Conservation (phyloP, 2,797 vertebrate genomes). For the Morus bassanus region DNA sequence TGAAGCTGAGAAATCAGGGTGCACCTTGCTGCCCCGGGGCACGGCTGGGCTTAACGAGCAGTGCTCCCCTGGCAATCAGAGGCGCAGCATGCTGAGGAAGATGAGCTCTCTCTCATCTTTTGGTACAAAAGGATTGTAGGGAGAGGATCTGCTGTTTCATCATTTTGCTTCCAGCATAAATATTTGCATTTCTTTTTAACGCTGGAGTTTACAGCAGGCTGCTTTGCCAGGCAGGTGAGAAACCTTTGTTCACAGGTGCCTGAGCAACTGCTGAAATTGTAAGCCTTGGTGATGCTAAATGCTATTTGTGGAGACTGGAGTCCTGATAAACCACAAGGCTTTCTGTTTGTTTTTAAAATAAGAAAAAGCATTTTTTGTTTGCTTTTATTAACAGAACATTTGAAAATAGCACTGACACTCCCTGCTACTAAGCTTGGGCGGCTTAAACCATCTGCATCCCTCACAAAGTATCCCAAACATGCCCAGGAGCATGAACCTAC, state of each 20-base stretch:
- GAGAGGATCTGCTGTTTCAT: not conserved
- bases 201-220: not conserved
- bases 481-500: not conserved
- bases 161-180: not conserved
- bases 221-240: not conserved
- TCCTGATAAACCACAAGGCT: not conserved
- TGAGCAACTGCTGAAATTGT: not conserved
- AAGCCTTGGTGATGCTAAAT: not conserved
- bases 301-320: not conserved
- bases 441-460: not conserved
- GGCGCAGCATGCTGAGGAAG: not conserved
- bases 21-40: not conserved
- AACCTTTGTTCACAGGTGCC: not conserved
- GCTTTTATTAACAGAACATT: not conserved
- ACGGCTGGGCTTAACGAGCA: accelerated
- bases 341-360: not conserved
- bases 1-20: not conserved
- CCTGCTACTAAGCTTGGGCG: not conserved
- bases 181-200: not conserved
- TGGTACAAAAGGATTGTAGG: not conserved
- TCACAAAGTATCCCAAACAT: not conserved
- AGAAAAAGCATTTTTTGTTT: not conserved
- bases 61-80: not conserved
- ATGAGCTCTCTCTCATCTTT: not conserved
- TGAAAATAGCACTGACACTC: not conserved